Evolutionary conservation across 2,888 invertebrate genomes (phyloP), one percentile per base, ranked within the genome.

Genomic region (Campoplex nolae): DNA sequence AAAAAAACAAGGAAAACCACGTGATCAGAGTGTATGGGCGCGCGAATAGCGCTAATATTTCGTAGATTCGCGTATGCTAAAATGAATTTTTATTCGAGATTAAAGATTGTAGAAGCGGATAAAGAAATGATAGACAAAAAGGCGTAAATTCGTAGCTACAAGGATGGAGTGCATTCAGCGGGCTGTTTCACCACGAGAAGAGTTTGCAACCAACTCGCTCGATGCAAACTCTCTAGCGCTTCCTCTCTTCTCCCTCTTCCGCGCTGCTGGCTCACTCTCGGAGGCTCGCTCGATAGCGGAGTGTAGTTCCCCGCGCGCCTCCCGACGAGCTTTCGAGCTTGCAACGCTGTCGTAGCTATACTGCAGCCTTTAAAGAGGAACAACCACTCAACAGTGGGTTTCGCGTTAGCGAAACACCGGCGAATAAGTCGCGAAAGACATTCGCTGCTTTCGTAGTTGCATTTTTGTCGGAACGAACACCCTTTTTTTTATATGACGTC

Each of bases 291-390:
- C 93, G 92, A 93, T 93, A 93, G 92, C 92, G 90, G 93, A 93
- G 92, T 92, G 92, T 91, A 92, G 91, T 93, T 92, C 92, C 38
- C 67, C 92, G 93, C 93, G 92, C 92, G 35, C 38, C 92, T 92
- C 93, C 92, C 92, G 92, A 91, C 92, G 90, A 92, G 93, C 93
- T 93, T 92, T 92, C 92, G 91, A 92, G 91, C 92, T 93, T 92
- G 92, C 92, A 91, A 90, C 91, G 83, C 78, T 68, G 74, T 79
- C 42, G 74, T 78, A 56, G 86, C 82, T 82, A 38, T 76, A 91
- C 92, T 90, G 93, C 92, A 92, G 90, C 92, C 92, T 84, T 94
- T 94, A 93, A 94, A 94, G 94, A 91, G 93, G 93, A 94, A 92
- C 92, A 90, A 75, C 83, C 91, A 83, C 32, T 32, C 16, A 16